These are phyloP conservation scores for Sialis fuliginosa DNA, from an alignment of 2,888 invertebrate genomes.

Conservation along the genomic window DNA sequence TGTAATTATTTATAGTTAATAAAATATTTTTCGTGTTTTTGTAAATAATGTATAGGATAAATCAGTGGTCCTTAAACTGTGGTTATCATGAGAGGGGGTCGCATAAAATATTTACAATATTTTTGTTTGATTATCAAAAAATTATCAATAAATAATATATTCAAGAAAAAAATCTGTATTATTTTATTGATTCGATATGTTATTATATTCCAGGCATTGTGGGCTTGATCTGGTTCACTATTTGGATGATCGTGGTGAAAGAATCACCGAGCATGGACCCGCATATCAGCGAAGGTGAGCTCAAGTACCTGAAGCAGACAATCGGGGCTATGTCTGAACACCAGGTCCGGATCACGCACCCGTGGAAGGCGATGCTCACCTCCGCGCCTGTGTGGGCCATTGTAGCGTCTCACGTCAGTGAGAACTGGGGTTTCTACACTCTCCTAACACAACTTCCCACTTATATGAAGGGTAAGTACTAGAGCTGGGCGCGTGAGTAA, in stretches of 20 bases:
- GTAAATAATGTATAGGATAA: no score
- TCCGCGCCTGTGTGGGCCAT: constrained; percentile 74
- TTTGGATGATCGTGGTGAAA: constrained; percentile 52
- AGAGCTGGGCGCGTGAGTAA: no score
- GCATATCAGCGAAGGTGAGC: constrained; percentile 50
- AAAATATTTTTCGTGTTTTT: no score
- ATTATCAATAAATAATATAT: no score
- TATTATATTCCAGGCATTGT: constrained; percentile 31
- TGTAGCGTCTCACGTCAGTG: constrained; percentile 66
- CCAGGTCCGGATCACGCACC: constrained; percentile 37
- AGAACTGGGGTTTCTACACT: constrained; percentile 84
- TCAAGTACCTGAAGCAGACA: constrained; percentile 49
- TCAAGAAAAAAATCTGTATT: no score
- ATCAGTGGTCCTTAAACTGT: no score
- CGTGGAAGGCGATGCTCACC: constrained; percentile 58
- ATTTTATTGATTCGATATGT: not conserved
- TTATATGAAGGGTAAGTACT: constrained; percentile 52
- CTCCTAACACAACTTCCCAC: constrained; percentile 67
- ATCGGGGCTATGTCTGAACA: constrained; percentile 30
- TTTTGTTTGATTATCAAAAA: no score
- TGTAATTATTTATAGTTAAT: no score
- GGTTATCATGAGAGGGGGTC: no score
- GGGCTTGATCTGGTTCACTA: constrained; percentile 51
- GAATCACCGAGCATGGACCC: constrained; percentile 61
- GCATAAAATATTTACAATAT: no score